Evolutionary conservation across 2,888 invertebrate genomes (phyloP).

Genomic region (Noctua janthina): DNA sequence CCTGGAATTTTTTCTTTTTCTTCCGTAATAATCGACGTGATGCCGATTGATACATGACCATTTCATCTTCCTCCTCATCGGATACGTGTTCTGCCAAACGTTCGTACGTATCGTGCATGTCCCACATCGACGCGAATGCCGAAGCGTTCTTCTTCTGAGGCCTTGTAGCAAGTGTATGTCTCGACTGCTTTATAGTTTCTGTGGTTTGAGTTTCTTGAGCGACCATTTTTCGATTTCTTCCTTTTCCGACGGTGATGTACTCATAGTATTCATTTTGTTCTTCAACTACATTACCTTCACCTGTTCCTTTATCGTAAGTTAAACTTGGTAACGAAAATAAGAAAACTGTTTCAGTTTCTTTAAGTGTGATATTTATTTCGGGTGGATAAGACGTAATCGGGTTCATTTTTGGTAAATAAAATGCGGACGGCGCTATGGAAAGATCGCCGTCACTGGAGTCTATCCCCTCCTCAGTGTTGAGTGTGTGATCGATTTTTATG

Average conservation of each 20-base stretch:
- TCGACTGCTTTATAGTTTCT: conserved; percentile 90
- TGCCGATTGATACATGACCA: conserved; percentile 86
- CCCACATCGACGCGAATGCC: conserved; percentile 94
- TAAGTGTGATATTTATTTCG: conserved; percentile 91
- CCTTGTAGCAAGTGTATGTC: conserved; percentile 91
- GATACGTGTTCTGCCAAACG: conserved; percentile 78
- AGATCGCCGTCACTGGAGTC: conserved; percentile 73
- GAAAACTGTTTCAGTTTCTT: conserved; percentile 92
- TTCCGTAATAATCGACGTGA: conserved; percentile 79
- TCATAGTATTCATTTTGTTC: conserved; percentile 92
- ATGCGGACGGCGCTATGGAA: conserved; percentile 84
- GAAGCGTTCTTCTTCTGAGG: conserved; percentile 89
- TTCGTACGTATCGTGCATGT: conserved; percentile 93
- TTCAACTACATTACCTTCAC: conserved; percentile 90
- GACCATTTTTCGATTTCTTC: conserved; percentile 92
- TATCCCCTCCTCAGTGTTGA: conserved; percentile 83
- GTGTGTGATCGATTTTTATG: conserved; percentile 87
- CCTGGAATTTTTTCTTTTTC: conserved; percentile 62
- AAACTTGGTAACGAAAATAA: conserved; percentile 92
- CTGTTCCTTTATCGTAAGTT: conserved; percentile 91
- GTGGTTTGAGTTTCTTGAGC: conserved; percentile 93
- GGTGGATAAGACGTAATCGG: conserved; percentile 86
- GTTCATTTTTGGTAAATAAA: conserved; percentile 79
- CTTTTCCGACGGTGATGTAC: conserved; percentile 92
- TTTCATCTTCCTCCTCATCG: conserved; percentile 83